A percentile compares a stretch with the other conserved stretches of the same genome.
These are phyloP conservation scores for Pteronura brasiliensis DNA, from an alignment of 2,113 vertebrate genomes.

Conservation along the genomic window DNA sequence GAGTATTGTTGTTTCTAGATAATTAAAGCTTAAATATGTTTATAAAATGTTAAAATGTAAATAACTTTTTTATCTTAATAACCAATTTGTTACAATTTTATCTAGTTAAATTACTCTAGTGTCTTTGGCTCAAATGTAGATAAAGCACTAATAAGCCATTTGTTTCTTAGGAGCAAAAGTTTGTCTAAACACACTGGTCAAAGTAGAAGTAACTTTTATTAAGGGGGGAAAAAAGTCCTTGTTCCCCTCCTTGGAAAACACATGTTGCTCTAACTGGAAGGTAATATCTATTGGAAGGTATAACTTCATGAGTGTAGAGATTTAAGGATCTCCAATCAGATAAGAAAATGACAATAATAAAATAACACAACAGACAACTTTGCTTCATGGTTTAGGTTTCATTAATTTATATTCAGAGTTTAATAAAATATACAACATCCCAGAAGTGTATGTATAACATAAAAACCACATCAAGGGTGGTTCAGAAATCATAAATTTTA, in stretches of 20 bases:
- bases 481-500: slow-evolving; percentile 1
- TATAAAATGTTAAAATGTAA: background rate
- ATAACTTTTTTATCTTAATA: background rate
- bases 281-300: background rate
- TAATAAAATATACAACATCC: background rate
- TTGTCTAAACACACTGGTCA: background rate
- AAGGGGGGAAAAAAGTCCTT: background rate
- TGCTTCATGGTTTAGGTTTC: background rate
- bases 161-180: background rate
- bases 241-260: background rate
- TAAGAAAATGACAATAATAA: background rate
- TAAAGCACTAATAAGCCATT: background rate
- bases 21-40: background rate
- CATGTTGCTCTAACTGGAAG: background rate
- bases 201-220: background rate
- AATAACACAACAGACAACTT: background rate
- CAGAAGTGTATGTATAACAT: background rate
- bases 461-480: background rate
- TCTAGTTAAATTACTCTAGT: background rate
- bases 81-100: background rate
- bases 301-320: background rate
- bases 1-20: background rate
- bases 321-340: background rate
- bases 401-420: slow-evolving; percentile 13
- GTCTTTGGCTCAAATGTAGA: background rate